A percentile compares a stretch with the other conserved stretches of the same genome.
Conservation (phyloP, 2,113 vertebrate species). For the Odocoileus virginianus region DNA sequence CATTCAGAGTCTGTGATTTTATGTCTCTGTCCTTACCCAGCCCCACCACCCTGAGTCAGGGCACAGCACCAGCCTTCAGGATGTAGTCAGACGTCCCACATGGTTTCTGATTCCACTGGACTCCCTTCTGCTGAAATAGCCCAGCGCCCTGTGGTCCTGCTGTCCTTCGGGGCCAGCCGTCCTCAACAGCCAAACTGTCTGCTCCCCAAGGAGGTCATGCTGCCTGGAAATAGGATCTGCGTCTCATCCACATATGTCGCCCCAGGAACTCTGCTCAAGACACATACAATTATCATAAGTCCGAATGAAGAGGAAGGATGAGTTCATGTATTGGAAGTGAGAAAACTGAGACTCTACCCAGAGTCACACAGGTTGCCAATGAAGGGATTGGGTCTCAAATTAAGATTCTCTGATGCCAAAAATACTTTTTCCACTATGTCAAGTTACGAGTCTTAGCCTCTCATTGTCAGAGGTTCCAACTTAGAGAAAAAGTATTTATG, state of each 20-base stretch:
- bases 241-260: background rate
- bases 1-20: background rate
- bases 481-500: background rate
- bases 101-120: background rate
- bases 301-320: background rate
- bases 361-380: background rate
- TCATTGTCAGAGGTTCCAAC: background rate
- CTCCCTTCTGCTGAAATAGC: background rate
- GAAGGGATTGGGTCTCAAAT: background rate
- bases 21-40: background rate
- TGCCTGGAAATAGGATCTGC: background rate
- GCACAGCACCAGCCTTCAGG: background rate
- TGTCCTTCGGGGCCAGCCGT: background rate
- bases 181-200: background rate
- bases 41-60: background rate
- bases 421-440: background rate
- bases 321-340: background rate
- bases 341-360: background rate
- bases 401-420: background rate
- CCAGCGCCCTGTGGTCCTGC: background rate
- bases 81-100: background rate
- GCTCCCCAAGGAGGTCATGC: background rate
- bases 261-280: background rate
- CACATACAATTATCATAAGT: background rate
- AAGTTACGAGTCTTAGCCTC: background rate